Conservation (phyloP, 2,888 invertebrate species). For the Agriopis aurantiaria region DNA sequence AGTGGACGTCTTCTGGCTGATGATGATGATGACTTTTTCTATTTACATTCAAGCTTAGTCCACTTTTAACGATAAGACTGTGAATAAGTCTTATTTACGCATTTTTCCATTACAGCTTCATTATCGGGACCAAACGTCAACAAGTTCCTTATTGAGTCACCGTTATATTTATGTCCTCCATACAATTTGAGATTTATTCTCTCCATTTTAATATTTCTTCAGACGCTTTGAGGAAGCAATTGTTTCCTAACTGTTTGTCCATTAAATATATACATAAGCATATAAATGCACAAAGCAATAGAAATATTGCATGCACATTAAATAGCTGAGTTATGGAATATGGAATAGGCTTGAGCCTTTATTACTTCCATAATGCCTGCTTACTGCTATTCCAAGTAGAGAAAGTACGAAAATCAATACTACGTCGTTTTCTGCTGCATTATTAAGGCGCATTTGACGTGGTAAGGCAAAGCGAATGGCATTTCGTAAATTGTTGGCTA, state of each 20-base stretch:
- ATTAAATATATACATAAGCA: slow-evolving; percentile 8
- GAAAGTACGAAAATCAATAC: slow-evolving; percentile 51
- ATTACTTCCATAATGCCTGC: slow-evolving; percentile 20
- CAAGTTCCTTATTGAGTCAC: slow-evolving; percentile 32
- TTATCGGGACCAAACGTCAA: slow-evolving; percentile 28
- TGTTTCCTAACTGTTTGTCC: slow-evolving; percentile 13
- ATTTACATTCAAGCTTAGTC: slow-evolving; percentile 29
- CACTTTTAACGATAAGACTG: slow-evolving; percentile 36
- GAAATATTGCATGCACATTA: slow-evolving; percentile 14
- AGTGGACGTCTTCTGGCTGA: no score
- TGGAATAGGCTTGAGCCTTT: slow-evolving; percentile 14
- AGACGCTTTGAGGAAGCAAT: slow-evolving; percentile 11
- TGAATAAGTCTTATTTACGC: slow-evolving; percentile 5
- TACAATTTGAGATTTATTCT: slow-evolving; percentile 24
- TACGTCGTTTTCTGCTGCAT: slow-evolving; percentile 38
- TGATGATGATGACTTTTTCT: no score
- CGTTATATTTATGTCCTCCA: slow-evolving; percentile 43
- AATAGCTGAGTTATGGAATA: slow-evolving; percentile 15
- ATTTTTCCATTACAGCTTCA: slow-evolving; percentile 23
- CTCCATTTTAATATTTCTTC: slow-evolving; percentile 19
- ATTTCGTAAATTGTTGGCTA: slow-evolving; percentile 42
- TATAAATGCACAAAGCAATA: slow-evolving; percentile 19
- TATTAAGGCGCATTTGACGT: slow-evolving; percentile 33
- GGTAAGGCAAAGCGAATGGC: slow-evolving; percentile 26
- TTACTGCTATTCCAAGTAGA: slow-evolving; percentile 41